Evolutionary conservation across 1,140 invertebrate species (phyloP).

Genomic region (Formica selysi): DNA sequence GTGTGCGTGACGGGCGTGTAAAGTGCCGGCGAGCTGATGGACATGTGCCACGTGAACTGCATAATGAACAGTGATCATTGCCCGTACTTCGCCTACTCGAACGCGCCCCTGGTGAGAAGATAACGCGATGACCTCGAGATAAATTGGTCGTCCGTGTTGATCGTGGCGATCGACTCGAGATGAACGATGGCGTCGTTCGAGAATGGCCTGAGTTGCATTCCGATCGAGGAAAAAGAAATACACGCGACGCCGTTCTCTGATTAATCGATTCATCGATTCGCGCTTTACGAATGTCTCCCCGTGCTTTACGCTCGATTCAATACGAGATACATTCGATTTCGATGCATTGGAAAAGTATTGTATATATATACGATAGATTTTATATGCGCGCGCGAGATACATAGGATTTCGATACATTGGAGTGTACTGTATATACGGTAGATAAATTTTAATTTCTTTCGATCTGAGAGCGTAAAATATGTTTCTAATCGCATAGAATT

Average conservation of each 20-base stretch:
- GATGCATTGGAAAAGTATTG: no score
- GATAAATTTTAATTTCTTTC: background rate
- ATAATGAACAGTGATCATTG: slow-evolving; percentile 75
- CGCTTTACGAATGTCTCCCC: background rate
- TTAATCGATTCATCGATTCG: background rate
- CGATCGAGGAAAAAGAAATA: slow-evolving; percentile 46
- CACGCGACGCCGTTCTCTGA: background rate
- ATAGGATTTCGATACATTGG: no score
- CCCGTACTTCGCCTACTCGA: slow-evolving; percentile 70
- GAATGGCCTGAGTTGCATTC: background rate
- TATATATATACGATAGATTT: no score
- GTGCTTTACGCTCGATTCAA: background rate
- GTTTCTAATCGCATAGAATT: background rate
- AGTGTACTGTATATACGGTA: background rate
- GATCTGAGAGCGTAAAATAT: background rate
- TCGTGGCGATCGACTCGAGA: slow-evolving; percentile 33
- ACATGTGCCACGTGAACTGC: slow-evolving; percentile 76
- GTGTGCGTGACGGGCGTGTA: slow-evolving; percentile 72
- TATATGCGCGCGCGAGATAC: no score
- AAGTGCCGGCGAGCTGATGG: slow-evolving; percentile 67
- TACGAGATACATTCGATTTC: background rate
- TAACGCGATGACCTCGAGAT: slow-evolving; percentile 76
- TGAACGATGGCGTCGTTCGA: slow-evolving; percentile 1
- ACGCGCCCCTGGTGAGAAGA: slow-evolving; percentile 61
- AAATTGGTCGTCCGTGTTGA: slow-evolving; percentile 66